These are phyloP conservation scores for Chascanopsetta lugubris DNA, from an alignment of 2,113 vertebrate species.

Conservation along the genomic window DNA sequence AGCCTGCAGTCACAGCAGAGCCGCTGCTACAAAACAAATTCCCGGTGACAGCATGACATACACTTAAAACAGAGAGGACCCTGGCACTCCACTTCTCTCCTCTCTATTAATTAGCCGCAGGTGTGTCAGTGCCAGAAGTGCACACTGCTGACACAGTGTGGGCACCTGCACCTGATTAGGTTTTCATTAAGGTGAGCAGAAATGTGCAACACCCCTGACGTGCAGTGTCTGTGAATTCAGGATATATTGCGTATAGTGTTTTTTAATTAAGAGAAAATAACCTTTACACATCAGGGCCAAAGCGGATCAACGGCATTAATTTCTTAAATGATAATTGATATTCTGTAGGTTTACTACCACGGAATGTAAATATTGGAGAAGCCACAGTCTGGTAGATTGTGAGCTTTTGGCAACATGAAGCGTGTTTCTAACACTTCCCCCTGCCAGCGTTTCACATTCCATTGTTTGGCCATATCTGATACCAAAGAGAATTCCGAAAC, in stretches of 20 bases:
- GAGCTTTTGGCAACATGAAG: background rate
- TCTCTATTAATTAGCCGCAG: constrained; percentile 54
- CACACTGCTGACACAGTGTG: constrained; percentile 32
- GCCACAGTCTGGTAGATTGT: background rate
- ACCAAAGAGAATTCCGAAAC: too few relatives aligned
- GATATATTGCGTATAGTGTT: background rate
- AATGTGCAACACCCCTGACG: background rate
- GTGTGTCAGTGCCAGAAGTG: constrained; percentile 17
- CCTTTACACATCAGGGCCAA: background rate
- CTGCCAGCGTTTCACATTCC: too few relatives aligned
- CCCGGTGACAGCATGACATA: constrained; percentile 60
- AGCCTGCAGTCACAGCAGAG: constrained; percentile 43
- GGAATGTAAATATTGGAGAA: background rate
- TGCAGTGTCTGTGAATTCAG: background rate
- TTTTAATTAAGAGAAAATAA: too few relatives aligned
- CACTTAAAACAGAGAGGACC: constrained; percentile 38
- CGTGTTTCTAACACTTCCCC: background rate
- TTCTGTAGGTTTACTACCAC: background rate
- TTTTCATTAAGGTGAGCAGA: constrained; percentile 21
- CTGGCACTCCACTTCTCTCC: constrained; percentile 31
- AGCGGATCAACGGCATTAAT: too few relatives aligned
- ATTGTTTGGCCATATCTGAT: too few relatives aligned
- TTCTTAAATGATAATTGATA: background rate
- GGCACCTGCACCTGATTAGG: constrained; percentile 24
- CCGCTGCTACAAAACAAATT: constrained; percentile 46